Conservation (phyloP, 2,797 vertebrate species). For the Avahi laniger region DNA sequence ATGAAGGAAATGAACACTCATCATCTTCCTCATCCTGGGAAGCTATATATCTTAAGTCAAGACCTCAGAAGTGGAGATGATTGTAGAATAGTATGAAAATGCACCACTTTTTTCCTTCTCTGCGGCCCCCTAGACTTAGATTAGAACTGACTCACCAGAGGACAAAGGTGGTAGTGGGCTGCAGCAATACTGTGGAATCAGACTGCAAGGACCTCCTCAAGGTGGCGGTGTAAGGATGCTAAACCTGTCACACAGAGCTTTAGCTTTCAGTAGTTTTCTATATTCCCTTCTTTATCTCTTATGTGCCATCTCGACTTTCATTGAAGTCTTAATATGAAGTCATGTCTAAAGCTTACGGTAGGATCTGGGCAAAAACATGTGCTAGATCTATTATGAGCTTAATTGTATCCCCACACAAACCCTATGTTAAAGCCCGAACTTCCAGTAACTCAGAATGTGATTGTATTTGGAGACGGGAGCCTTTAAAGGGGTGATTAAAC, state of each 20-base stretch:
- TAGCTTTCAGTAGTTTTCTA: neutral
- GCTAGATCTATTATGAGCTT: neutral
- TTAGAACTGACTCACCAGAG: neutral
- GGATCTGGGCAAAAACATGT: neutral
- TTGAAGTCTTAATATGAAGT: neutral
- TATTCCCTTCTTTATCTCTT: neutral
- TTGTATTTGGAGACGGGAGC: neutral
- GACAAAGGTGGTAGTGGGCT: neutral
- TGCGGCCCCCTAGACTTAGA: neutral
- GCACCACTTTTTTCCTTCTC: neutral
- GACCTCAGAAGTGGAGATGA: neutral
- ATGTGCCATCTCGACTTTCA: neutral
- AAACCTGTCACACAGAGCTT: neutral
- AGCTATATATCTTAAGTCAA: neutral
- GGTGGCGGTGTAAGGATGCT: neutral
- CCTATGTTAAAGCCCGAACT: neutral
- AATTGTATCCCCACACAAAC: neutral
- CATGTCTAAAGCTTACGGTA: neutral
- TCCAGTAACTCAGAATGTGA: neutral
- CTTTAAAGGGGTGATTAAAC: neutral
- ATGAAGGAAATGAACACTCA: neutral
- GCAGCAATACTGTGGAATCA: accelerated
- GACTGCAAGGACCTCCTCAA: neutral
- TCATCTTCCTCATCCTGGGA: neutral
- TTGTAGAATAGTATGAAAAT: neutral